phyloP scores from a whole-genome alignment of 2,797 vertebrate species.

The Ammospiza maritima region DNA sequence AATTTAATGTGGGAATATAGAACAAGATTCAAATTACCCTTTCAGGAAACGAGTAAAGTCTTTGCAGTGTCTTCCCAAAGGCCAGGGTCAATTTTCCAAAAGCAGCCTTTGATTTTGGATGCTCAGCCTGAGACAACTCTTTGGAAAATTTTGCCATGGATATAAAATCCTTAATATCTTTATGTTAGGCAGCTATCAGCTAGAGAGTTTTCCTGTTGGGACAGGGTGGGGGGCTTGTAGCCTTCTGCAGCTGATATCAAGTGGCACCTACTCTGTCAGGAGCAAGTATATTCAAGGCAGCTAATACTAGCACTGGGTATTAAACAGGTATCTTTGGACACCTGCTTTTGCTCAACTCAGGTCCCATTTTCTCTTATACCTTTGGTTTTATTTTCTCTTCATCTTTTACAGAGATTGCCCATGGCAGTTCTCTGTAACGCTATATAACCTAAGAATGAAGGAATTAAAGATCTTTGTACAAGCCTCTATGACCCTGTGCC shows the following conservation, averaged over 20 bases:
- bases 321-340: neutral
- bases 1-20: neutral
- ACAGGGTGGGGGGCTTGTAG: neutral
- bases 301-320: neutral
- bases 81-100: constrained; percentile 55
- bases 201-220: neutral
- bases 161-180: constrained; percentile 37
- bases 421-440: neutral
- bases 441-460: neutral
- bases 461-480: neutral
- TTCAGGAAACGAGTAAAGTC: constrained; percentile 40
- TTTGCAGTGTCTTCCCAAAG: constrained; percentile 27
- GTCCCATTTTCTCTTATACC: neutral
- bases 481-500: neutral
- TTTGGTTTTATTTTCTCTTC: constrained; percentile 38
- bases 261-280: neutral
- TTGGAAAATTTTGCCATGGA: constrained; percentile 40
- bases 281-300: neutral
- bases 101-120: constrained; percentile 33
- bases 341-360: neutral
- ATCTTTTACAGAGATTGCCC: constrained; percentile 18
- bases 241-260: neutral
- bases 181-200: neutral
- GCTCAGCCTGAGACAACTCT: constrained; percentile 12
- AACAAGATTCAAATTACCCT: constrained; percentile 57